Conservation (phyloP, 2,797 vertebrate genomes). For the Lepus oiostolus region DNA sequence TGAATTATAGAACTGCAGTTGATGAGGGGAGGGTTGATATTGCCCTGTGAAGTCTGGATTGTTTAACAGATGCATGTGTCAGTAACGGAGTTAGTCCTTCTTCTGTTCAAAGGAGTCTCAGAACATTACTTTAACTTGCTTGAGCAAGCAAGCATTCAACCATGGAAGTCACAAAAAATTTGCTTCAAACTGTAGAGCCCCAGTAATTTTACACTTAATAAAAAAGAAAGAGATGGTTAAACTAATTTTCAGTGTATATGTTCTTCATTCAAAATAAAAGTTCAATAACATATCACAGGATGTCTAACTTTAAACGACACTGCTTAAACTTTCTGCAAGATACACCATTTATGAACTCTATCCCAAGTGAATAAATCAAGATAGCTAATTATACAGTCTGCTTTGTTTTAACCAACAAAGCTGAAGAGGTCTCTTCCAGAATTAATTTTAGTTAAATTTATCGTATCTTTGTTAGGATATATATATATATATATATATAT, state of each 20-base stretch:
- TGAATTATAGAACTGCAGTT: neutral
- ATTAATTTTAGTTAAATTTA: neutral
- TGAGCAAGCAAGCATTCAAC: neutral
- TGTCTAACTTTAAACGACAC: neutral
- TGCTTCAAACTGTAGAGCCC: neutral
- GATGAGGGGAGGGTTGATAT: neutral
- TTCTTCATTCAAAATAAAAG: neutral
- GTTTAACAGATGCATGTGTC: neutral
- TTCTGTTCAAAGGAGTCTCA: neutral
- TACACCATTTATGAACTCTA: neutral
- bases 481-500: neutral
- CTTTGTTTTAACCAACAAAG: neutral
- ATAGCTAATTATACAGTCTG: neutral
- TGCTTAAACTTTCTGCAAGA: neutral
- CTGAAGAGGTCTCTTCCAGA: neutral
- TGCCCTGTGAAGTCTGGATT: neutral
- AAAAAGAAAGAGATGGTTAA: neutral
- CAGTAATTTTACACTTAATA: constrained; percentile 10
- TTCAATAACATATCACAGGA: neutral
- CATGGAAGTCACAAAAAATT: neutral
- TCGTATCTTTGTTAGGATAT: neutral
- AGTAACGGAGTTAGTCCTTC: neutral
- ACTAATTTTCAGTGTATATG: neutral
- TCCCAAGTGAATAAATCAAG: neutral
- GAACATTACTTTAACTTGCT: constrained; percentile 5